These are phyloP conservation scores for Rhyzopertha dominica DNA, from an alignment of 1,140 invertebrate species.

Conservation along the genomic window DNA sequence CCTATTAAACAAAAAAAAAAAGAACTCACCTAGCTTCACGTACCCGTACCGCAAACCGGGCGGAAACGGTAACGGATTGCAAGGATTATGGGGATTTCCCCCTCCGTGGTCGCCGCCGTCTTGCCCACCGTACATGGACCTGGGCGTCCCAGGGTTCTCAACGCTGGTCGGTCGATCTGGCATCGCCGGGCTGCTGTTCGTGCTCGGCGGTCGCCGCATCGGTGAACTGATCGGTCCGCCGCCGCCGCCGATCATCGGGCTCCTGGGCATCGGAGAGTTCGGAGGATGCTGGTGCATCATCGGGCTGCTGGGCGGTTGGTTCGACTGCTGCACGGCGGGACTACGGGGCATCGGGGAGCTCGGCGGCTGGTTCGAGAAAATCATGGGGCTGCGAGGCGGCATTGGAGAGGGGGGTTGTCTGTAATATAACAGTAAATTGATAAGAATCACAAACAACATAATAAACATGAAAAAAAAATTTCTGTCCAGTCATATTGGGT, in stretches of 20 bases:
- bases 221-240: conserved; percentile 49
- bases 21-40: conserved; percentile 61
- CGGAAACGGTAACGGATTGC: conserved; percentile 51
- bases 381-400: conserved; percentile 41
- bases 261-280: conserved; percentile 53
- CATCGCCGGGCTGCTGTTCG: conserved; percentile 52
- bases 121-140: too few species aligned
- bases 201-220: conserved; percentile 50
- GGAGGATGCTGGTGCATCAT: conserved; percentile 51
- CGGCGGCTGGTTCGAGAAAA: conserved; percentile 49
- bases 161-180: conserved; percentile 54
- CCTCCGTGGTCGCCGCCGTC: conserved; percentile 21
- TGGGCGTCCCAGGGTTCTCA: conserved; percentile 55
- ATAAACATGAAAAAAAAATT: too few species aligned
- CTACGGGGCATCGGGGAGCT: conserved; percentile 62
- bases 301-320: conserved; percentile 50
- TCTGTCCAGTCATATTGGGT: too few species aligned
- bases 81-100: conserved; percentile 44
- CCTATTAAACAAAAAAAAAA: conserved; percentile 6
- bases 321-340: conserved; percentile 53
- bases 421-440: too few species aligned
- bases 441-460: too few species aligned
- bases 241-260: conserved; percentile 48
- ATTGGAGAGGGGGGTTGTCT: conserved; percentile 51
- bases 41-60: conserved; percentile 51